Evolutionary conservation across 2,797 vertebrate species (phyloP).

Genomic region (Eleutherodactylus coqui): DNA sequence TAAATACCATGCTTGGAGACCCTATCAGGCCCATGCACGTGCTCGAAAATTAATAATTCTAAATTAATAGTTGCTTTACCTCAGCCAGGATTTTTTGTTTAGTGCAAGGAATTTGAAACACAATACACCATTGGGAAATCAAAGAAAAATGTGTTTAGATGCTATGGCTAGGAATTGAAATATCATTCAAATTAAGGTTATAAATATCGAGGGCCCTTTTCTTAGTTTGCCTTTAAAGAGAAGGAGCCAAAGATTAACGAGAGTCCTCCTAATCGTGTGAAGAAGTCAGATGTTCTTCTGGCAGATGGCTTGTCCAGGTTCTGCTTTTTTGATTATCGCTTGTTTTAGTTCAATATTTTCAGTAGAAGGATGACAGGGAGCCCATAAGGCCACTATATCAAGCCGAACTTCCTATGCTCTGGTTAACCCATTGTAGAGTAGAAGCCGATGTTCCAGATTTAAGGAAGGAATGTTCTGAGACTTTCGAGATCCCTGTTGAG

Average conservation of each 20-base stretch:
- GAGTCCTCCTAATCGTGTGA: conserved; percentile 43
- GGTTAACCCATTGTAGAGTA: conserved; percentile 22
- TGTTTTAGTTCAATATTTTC: conserved; percentile 38
- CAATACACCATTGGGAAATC: conserved; percentile 49
- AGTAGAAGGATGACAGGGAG: conserved; percentile 35
- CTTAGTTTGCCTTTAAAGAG: conserved; percentile 27
- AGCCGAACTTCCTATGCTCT: conserved; percentile 11
- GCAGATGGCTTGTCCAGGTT: conserved; percentile 33
- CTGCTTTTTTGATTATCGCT: conserved; percentile 41
- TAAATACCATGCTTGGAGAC: conserved; percentile 20
- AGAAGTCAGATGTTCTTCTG: conserved; percentile 46
- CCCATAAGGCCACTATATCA: conserved; percentile 42
- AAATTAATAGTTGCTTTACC: conserved; percentile 37
- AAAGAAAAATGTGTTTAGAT: conserved; percentile 55
- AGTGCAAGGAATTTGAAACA: conserved; percentile 50
- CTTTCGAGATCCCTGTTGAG: neutral
- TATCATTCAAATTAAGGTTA: conserved; percentile 54
- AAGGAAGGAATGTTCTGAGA: neutral
- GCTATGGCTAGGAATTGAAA: conserved; percentile 42
- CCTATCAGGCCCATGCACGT: conserved; percentile 23
- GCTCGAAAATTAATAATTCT: conserved; percentile 47
- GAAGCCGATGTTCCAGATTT: neutral
- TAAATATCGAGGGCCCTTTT: conserved; percentile 38
- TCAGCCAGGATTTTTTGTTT: conserved; percentile 36
- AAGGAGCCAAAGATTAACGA: conserved; percentile 45